These are phyloP conservation scores for Tenebrosternarchus preto DNA, from an alignment of 2,113 vertebrate species.

Conservation along the genomic window DNA sequence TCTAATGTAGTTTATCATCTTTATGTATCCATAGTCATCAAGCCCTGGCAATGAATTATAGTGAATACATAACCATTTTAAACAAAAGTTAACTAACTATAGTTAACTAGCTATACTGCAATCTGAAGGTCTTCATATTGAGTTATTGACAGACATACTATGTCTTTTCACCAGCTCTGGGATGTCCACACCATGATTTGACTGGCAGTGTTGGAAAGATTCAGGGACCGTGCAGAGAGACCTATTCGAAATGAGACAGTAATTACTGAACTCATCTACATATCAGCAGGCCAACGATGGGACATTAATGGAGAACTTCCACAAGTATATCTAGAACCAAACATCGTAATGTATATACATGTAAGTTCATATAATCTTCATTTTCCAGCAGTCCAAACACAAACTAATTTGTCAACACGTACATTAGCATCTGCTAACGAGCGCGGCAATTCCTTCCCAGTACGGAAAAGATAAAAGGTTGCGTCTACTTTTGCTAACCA, in stretches of 20 bases:
- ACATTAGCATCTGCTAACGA: too few species aligned
- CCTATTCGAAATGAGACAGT: conserved; percentile 64
- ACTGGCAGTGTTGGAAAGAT: conserved; percentile 82
- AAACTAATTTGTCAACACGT: too few species aligned
- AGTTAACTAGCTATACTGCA: background rate
- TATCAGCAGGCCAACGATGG: too few species aligned
- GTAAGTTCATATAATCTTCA: too few species aligned
- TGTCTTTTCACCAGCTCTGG: conserved; percentile 75
- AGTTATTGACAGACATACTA: conserved; percentile 75
- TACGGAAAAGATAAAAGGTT: too few species aligned
- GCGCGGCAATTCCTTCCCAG: too few species aligned
- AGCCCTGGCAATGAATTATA: conserved; percentile 73
- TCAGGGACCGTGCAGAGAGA: conserved; percentile 76
- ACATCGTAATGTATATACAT: too few species aligned
- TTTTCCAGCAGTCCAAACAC: too few species aligned
- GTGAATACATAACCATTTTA: background rate
- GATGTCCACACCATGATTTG: conserved; percentile 80
- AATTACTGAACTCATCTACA: background rate
- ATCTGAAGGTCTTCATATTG: background rate
- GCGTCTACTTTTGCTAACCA: too few species aligned
- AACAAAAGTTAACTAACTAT: background rate
- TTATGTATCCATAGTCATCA: conserved; percentile 93
- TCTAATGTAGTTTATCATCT: conserved; percentile 93
- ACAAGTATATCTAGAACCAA: too few species aligned
- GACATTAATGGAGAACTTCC: too few species aligned